These are phyloP conservation scores for Musca vetustissima DNA, from an alignment of 1,140 invertebrate species.

Conservation along the genomic window DNA sequence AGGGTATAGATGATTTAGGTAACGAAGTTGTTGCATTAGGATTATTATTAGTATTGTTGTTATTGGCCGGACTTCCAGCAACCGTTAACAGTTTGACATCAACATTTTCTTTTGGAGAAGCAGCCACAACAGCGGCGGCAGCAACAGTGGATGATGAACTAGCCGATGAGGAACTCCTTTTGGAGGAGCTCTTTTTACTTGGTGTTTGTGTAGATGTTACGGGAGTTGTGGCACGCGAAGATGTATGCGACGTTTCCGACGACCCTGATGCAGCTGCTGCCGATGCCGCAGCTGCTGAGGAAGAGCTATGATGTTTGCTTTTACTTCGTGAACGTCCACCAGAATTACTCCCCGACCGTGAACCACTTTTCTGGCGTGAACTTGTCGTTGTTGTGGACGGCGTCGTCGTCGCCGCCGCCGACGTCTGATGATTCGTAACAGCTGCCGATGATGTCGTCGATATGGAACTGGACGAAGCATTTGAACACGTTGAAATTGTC, in stretches of 20 bases:
- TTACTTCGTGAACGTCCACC: slow-evolving; percentile 48
- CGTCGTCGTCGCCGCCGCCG: no score
- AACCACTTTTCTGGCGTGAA: slow-evolving; percentile 35
- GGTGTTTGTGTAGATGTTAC: slow-evolving; percentile 11
- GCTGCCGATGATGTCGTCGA: slow-evolving; percentile 30
- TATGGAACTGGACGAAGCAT: slow-evolving; percentile 41
- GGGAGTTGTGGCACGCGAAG: background rate
- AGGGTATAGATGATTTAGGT: background rate
- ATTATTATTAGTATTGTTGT: background rate
- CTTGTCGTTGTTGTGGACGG: background rate
- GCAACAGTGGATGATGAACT: background rate
- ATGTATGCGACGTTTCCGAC: slow-evolving; percentile 17
- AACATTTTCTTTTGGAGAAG: background rate
- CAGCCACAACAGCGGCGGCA: no score
- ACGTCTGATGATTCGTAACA: slow-evolving; percentile 26
- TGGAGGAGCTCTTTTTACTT: slow-evolving; percentile 26
- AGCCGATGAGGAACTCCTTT: slow-evolving; percentile 5
- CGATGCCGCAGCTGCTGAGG: slow-evolving; percentile 8
- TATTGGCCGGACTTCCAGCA: background rate
- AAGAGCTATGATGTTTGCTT: slow-evolving; percentile 43
- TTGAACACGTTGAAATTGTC: slow-evolving; percentile 26
- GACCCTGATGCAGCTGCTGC: slow-evolving; percentile 15
- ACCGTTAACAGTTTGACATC: slow-evolving; percentile 1
- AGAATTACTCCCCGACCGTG: slow-evolving; percentile 34
- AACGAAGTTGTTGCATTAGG: background rate